phyloP scores from a whole-genome alignment of 2,888 invertebrate genomes.

The Scaptomyza cyrtandrae region DNA sequence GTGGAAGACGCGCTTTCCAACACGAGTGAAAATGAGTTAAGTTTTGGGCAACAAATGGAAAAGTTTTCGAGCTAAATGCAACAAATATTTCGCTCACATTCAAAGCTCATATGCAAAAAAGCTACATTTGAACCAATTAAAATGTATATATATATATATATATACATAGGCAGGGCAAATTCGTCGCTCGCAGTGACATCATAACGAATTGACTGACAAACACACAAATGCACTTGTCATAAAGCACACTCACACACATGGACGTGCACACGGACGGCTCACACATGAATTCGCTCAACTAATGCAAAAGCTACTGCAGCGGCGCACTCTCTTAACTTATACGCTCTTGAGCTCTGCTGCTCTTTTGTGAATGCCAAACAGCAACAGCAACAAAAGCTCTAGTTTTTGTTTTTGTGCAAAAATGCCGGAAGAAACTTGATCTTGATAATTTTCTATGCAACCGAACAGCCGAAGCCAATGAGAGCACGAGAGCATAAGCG shows the following conservation, averaged over 20 bases:
- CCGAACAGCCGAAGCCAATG: slow-evolving; percentile 30
- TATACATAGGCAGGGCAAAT: slow-evolving; percentile 13
- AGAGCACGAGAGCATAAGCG: slow-evolving; percentile 31
- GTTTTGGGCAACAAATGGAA: slow-evolving; percentile 53
- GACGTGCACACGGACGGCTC: slow-evolving; percentile 4
- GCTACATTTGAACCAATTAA: neutral
- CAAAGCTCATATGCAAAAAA: slow-evolving; percentile 17
- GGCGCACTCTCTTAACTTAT: slow-evolving; percentile 38
- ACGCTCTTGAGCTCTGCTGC: slow-evolving; percentile 16
- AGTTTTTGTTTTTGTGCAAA: slow-evolving; percentile 67
- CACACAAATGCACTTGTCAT: slow-evolving; percentile 69
- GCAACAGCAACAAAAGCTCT: slow-evolving; percentile 56
- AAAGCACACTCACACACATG: slow-evolving; percentile 27
- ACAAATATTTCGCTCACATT: neutral
- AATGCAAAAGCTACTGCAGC: slow-evolving; percentile 49
- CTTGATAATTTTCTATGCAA: slow-evolving; percentile 76
- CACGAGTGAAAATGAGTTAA: slow-evolving; percentile 68
- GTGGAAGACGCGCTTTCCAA: slow-evolving; percentile 62
- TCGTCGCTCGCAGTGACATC: slow-evolving; percentile 62
- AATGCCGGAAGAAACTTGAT: slow-evolving; percentile 82
- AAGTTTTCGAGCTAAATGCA: slow-evolving; percentile 27
- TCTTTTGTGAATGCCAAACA: slow-evolving; percentile 23
- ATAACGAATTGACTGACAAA: slow-evolving; percentile 62
- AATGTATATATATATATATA: neutral
- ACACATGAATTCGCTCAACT: slow-evolving; percentile 13